Conservation (phyloP, 2,113 vertebrate species). For the Aphyosemion australe region DNA sequence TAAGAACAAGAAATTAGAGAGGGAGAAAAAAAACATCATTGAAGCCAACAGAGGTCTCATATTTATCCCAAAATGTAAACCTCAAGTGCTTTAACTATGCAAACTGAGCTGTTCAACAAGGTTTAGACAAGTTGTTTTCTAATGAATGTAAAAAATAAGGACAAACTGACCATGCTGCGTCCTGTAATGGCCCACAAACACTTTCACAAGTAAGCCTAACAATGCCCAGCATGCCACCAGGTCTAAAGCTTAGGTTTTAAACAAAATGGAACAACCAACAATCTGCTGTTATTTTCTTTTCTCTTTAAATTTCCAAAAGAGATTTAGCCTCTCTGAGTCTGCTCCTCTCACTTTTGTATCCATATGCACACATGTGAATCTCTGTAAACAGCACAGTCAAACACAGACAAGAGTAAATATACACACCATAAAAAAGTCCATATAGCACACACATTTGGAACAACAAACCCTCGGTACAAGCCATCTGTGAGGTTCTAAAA, state of each 20-base stretch:
- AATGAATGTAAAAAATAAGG: too few species aligned
- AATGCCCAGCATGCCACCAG: not conserved
- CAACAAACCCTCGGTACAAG: conserved; percentile 25
- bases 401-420: not conserved
- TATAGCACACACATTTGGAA: conserved; percentile 30
- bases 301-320: not conserved
- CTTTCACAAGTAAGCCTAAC: not conserved
- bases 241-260: conserved; percentile 9
- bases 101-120: too few species aligned
- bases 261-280: conserved; percentile 5
- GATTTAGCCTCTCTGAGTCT: not conserved
- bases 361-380: not conserved
- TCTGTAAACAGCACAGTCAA: not conserved
- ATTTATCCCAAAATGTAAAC: too few species aligned
- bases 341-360: not conserved
- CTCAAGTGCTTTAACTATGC: too few species aligned
- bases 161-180: not conserved
- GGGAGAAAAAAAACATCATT: too few species aligned
- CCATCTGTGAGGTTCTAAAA: conserved; percentile 65
- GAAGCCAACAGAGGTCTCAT: too few species aligned
- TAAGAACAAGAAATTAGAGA: too few species aligned
- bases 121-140: too few species aligned
- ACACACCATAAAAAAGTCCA: not conserved
- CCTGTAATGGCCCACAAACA: conserved; percentile 9
- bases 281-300: not conserved